Percentiles rank a stretch among this genome's conserved stretches.
Conservation (phyloP, 2,888 invertebrate species). For the Lasius fuliginosus region DNA sequence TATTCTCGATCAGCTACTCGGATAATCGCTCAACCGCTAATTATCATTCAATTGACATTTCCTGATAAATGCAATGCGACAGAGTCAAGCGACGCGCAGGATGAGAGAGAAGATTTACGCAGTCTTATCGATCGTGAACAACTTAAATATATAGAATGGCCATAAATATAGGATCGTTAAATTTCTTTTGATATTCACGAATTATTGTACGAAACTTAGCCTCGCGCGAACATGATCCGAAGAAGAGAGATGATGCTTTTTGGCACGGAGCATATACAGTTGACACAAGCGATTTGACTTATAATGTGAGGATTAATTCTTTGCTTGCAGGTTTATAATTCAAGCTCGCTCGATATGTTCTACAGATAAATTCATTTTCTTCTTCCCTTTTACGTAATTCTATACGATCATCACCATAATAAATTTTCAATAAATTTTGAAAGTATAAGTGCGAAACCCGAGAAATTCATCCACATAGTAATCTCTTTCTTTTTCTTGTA, state of each 20-base stretch:
- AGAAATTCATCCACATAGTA: slow-evolving; percentile 3
- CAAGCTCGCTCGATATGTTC: slow-evolving; percentile 4
- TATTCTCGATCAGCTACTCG: slow-evolving; percentile 18
- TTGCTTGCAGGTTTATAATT: slow-evolving; percentile 15
- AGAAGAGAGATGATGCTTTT: slow-evolving; percentile 55
- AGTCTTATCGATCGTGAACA: slow-evolving; percentile 38
- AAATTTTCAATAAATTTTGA: not conserved
- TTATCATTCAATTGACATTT: slow-evolving; percentile 5
- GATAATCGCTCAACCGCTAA: not conserved
- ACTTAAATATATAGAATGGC: slow-evolving; percentile 30
- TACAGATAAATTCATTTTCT: not conserved
- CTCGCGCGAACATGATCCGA: not conserved
- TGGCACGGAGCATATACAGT: slow-evolving; percentile 61
- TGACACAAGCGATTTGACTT: slow-evolving; percentile 47
- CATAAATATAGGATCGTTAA: slow-evolving; percentile 47
- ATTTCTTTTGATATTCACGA: slow-evolving; percentile 33
- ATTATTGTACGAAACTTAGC: slow-evolving; percentile 55
- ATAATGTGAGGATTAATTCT: slow-evolving; percentile 12
- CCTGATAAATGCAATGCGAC: not conserved
- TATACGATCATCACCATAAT: not conserved
- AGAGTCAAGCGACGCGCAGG: not conserved
- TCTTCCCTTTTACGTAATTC: not conserved
- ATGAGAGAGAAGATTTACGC: slow-evolving; percentile 15
- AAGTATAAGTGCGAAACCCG: slow-evolving; percentile 13
- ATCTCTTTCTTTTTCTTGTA: not conserved